phyloP scores from a whole-genome alignment of 2,888 invertebrate genomes.

The Nomada hirtipes region DNA sequence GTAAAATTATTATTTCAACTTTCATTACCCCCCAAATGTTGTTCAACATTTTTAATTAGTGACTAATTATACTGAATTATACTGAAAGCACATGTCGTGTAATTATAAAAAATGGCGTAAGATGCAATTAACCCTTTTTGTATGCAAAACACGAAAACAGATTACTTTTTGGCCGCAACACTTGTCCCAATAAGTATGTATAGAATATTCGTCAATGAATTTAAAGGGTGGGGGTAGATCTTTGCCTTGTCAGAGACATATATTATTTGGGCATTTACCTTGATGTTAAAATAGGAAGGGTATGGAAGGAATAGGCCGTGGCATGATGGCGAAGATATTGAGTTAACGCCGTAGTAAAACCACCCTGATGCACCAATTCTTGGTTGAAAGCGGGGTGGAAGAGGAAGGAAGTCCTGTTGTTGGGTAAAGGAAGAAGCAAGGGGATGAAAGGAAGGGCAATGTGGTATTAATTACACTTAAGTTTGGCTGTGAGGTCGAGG shows the following conservation, averaged over 20 bases:
- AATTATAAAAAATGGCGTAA: no score
- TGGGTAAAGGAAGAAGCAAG: not conserved
- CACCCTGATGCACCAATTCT: constrained; percentile 65
- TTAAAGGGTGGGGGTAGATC: not conserved
- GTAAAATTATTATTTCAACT: no score
- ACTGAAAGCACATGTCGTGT: no score
- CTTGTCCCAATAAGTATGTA: not conserved
- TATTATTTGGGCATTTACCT: constrained; percentile 58
- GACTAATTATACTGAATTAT: no score
- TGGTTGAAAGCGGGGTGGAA: constrained; percentile 16
- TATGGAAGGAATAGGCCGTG: constrained; percentile 63
- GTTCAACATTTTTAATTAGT: no score
- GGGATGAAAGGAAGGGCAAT: constrained; percentile 49
- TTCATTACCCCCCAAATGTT: no score
- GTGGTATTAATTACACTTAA: constrained; percentile 61
- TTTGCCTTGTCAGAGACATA: constrained; percentile 33
- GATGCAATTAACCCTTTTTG: no score
- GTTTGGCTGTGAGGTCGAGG: constrained; percentile 40
- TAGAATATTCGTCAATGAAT: constrained; percentile 30
- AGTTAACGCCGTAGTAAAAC: constrained; percentile 81
- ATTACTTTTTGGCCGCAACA: no score
- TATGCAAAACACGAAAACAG: no score
- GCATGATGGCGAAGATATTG: constrained; percentile 75
- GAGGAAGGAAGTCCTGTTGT: constrained; percentile 40
- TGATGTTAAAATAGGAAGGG: constrained; percentile 38